Conservation (phyloP, 2,888 invertebrate genomes). For the Elysia crispata region DNA sequence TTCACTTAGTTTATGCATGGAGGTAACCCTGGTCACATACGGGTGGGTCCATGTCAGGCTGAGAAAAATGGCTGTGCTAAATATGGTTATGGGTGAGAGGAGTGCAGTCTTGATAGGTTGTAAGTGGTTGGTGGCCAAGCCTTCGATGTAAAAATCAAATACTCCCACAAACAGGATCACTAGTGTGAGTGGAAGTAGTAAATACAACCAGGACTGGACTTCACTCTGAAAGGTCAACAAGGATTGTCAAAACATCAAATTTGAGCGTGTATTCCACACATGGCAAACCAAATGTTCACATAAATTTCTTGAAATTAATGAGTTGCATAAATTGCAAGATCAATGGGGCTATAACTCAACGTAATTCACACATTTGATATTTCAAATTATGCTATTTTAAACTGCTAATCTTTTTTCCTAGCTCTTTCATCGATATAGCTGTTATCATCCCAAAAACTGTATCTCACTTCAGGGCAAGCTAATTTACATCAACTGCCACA, state of each 20-base stretch:
- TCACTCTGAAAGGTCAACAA: constrained; percentile 58
- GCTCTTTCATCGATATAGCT: background rate
- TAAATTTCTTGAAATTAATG: background rate
- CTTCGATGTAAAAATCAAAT: constrained; percentile 79
- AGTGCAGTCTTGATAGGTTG: constrained; percentile 73
- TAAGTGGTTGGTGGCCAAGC: constrained; percentile 74
- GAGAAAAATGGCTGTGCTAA: constrained; percentile 75
- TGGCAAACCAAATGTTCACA: background rate
- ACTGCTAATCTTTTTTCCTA: no score
- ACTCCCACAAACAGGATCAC: constrained; percentile 78
- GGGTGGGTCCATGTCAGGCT: constrained; percentile 76
- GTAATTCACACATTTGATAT: no score
- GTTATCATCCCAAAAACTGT: no score
- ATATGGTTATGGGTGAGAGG: constrained; percentile 77
- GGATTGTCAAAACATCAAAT: background rate
- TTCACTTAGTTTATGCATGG: constrained; percentile 65
- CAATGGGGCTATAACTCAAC: no score
- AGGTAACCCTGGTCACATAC: constrained; percentile 69
- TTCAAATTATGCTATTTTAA: no score
- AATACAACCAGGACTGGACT: constrained; percentile 70
- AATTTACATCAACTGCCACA: no score
- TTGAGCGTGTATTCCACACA: background rate
- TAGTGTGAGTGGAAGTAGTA: constrained; percentile 74
- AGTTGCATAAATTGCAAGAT: background rate
- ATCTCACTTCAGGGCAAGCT: no score